These are phyloP conservation scores for Monomorium pharaonis DNA, from an alignment of 1,140 invertebrate species.

Conservation along the genomic window DNA sequence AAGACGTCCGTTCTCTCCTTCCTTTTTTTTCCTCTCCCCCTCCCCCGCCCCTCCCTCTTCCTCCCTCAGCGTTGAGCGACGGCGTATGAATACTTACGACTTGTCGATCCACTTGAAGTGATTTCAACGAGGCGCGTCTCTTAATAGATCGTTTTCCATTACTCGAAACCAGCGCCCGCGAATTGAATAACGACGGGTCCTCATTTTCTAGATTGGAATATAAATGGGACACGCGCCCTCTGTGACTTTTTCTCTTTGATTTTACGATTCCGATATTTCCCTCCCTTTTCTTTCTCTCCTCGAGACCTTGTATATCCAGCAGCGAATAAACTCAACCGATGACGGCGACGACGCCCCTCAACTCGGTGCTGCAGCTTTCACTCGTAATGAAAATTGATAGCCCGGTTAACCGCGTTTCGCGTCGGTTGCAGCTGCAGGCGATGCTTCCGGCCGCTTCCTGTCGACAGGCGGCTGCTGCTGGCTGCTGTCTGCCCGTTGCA, in stretches of 20 bases:
- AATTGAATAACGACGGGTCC: not conserved
- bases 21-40: too few relatives aligned
- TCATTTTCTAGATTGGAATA: slow-evolving; percentile 5
- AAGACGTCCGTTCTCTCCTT: not conserved
- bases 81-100: slow-evolving; percentile 20
- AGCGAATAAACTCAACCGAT: slow-evolving; percentile 38
- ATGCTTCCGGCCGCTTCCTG: slow-evolving; percentile 57
- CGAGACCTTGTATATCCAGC: slow-evolving; percentile 31
- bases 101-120: not conserved
- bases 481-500: slow-evolving; percentile 49
- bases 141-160: slow-evolving; percentile 27
- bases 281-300: not conserved
- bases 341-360: slow-evolving; percentile 9
- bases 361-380: slow-evolving; percentile 65
- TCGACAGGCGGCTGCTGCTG: slow-evolving; percentile 64
- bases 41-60: too few relatives aligned
- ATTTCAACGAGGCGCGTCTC: slow-evolving; percentile 11
- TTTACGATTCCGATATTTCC: not conserved
- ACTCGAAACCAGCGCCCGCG: not conserved
- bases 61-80: not conserved
- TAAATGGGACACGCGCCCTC: not conserved
- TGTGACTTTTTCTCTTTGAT: not conserved
- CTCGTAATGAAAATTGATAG: slow-evolving; percentile 75
- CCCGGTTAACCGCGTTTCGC: slow-evolving; percentile 70
- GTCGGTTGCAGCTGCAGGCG: slow-evolving; percentile 62